These are phyloP conservation scores for Leptoclinus maculatus DNA, from an alignment of 2,797 vertebrate genomes.

Conservation along the genomic window DNA sequence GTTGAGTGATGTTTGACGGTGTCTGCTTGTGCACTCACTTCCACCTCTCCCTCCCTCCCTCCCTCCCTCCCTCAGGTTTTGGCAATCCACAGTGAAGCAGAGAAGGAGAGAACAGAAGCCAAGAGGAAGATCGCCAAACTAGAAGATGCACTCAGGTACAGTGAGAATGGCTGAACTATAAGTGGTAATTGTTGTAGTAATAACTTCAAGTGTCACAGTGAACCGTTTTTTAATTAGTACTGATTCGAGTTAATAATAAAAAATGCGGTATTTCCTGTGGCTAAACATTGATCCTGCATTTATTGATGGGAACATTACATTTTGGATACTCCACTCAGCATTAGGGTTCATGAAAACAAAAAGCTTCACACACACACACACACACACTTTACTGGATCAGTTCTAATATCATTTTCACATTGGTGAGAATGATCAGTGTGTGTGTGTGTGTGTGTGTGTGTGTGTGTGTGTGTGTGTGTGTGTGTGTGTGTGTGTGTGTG, in stretches of 20 bases:
- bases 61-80: constrained; percentile 80
- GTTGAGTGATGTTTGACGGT: constrained; percentile 71
- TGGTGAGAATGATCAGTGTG: not conserved
- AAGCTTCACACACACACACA: not conserved
- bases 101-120: constrained; percentile 85
- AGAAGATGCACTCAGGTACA: constrained; percentile 89
- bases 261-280: not conserved
- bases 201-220: not conserved
- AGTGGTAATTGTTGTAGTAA: not conserved
- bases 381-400: not conserved
- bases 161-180: constrained; percentile 3
- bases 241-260: not conserved
- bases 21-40: constrained; percentile 55
- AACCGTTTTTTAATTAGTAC: not conserved
- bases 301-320: not conserved
- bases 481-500: not conserved
- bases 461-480: too few species aligned
- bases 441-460: not conserved
- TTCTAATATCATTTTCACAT: not conserved
- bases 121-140: constrained; percentile 86
- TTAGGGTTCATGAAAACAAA: not conserved
- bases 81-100: constrained; percentile 83
- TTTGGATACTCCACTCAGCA: not conserved
- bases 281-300: not conserved
- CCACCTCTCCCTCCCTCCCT: not conserved